Conservation (phyloP, 2,888 invertebrate species). For the Corbicula japonica region DNA sequence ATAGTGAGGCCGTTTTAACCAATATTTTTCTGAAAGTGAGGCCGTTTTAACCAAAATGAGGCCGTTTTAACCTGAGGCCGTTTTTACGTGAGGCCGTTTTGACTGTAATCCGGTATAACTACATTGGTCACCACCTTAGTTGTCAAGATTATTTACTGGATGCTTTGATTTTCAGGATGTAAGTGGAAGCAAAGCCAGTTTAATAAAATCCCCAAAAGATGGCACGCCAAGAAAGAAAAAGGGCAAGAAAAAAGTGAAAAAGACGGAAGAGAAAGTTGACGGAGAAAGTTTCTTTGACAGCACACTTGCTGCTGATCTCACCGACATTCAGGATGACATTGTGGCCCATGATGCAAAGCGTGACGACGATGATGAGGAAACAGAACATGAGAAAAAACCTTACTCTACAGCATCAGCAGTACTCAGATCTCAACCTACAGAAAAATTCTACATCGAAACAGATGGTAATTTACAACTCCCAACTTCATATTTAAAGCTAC, state of each 20-base stretch:
- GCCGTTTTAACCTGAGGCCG: too few species aligned
- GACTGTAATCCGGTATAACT: too few species aligned
- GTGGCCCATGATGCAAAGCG: constrained; percentile 60
- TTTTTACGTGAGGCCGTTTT: too few species aligned
- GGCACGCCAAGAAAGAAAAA: constrained; percentile 76
- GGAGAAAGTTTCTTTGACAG: constrained; percentile 72
- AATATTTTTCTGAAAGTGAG: too few species aligned
- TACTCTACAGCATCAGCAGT: constrained; percentile 70
- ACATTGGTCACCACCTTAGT: too few species aligned
- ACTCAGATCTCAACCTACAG: constrained; percentile 78
- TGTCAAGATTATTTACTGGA: too few species aligned
- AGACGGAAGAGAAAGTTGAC: constrained; percentile 39
- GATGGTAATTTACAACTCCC: constrained; percentile 77
- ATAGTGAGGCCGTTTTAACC: too few species aligned
- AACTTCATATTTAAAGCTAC: too few species aligned
- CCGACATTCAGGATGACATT: constrained; percentile 79
- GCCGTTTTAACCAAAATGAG: too few species aligned
- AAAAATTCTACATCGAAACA: constrained; percentile 82
- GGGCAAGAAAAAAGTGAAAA: constrained; percentile 75
- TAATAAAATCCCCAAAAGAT: constrained; percentile 75
- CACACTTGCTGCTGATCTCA: constrained; percentile 76
- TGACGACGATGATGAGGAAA: constrained; percentile 63
- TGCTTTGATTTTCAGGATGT: constrained; percentile 70
- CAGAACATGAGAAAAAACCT: constrained; percentile 52
- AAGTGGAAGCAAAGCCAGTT: constrained; percentile 80